Conservation (phyloP, 2,888 invertebrate genomes). For the Itoplectis maculator region DNA sequence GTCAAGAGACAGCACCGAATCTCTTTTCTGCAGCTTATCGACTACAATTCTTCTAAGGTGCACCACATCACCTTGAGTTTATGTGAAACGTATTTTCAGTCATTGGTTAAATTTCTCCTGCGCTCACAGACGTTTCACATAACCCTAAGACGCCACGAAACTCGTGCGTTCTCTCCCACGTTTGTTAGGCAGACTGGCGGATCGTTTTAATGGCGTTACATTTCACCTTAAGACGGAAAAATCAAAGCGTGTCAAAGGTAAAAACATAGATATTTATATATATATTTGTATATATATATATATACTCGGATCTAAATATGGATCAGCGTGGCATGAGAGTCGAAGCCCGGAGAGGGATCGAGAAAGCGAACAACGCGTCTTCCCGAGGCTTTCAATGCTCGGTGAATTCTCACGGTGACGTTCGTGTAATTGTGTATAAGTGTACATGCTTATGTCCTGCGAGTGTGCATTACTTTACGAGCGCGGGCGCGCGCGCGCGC, state of each 20-base stretch:
- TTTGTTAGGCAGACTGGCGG: neutral
- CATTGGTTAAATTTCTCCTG: neutral
- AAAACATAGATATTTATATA: slow-evolving; percentile 28
- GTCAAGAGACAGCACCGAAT: too few relatives aligned
- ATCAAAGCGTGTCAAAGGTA: slow-evolving; percentile 53
- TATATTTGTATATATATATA: slow-evolving; percentile 43
- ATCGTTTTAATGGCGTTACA: neutral
- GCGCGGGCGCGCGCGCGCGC: slow-evolving; percentile 18
- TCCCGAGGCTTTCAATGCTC: slow-evolving; percentile 51
- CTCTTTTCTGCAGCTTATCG: too few relatives aligned
- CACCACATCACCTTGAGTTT: neutral
- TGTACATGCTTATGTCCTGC: slow-evolving; percentile 38
- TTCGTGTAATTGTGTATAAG: slow-evolving; percentile 14
- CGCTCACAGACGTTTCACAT: neutral
- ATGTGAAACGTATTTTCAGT: neutral
- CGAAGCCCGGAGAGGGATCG: slow-evolving; percentile 31
- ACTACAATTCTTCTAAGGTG: too few relatives aligned
- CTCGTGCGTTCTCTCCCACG: neutral
- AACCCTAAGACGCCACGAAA: too few relatives aligned
- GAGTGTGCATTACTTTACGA: slow-evolving; percentile 42
- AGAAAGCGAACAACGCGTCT: slow-evolving; percentile 34
- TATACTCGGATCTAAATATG: slow-evolving; percentile 61
- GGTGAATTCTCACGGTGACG: slow-evolving; percentile 36
- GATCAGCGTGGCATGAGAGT: slow-evolving; percentile 59
- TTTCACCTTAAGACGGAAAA: slow-evolving; percentile 42